Conservation (phyloP, 2,888 invertebrate species). For the Autographa gamma region DNA sequence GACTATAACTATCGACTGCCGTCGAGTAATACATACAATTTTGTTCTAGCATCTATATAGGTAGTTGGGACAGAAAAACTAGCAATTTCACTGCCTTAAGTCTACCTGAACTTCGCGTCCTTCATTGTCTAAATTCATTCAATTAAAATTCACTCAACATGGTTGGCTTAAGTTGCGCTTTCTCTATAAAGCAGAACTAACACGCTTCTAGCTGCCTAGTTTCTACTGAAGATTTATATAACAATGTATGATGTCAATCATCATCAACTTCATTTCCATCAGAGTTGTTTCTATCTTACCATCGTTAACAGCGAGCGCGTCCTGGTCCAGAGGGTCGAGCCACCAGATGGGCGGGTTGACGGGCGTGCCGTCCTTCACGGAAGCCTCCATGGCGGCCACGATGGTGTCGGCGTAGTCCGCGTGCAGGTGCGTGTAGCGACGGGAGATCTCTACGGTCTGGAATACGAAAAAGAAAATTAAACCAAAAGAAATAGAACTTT, state of each 20-base stretch:
- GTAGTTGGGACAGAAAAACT: too few relatives aligned
- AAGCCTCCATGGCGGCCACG: conserved; percentile 89
- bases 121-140: too few relatives aligned
- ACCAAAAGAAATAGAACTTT: too few relatives aligned
- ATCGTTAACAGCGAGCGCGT: conserved; percentile 89
- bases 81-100: too few relatives aligned
- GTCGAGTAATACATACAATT: too few relatives aligned
- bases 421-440: conserved; percentile 91
- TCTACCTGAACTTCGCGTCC: too few relatives aligned
- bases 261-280: not conserved
- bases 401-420: conserved; percentile 90
- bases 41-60: too few relatives aligned
- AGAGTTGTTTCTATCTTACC: conserved; percentile 73
- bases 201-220: too few relatives aligned
- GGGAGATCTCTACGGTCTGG: conserved; percentile 90
- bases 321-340: conserved; percentile 91
- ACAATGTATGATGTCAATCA: not conserved
- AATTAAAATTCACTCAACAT: too few relatives aligned
- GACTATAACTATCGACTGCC: too few relatives aligned
- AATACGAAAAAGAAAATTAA: conserved; percentile 30
- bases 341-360: conserved; percentile 96
- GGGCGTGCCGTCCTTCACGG: conserved; percentile 90
- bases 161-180: too few relatives aligned
- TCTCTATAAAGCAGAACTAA: too few relatives aligned
- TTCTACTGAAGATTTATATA: not conserved